Conservation (phyloP, 2,113 vertebrate genomes). For the Ascaphus truei region DNA sequence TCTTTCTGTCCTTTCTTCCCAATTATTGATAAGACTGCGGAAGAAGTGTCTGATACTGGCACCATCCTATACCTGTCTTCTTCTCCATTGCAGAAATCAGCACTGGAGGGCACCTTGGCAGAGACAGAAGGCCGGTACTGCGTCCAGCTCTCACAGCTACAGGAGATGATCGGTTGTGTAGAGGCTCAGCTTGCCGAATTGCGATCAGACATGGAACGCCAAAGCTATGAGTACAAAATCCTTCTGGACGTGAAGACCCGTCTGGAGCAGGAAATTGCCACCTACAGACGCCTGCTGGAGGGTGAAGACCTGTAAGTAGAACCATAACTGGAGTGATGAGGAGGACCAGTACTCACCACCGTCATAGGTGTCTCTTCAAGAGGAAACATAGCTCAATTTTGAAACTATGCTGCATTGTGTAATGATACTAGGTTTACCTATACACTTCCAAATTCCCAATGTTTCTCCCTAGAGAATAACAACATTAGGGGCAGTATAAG, state of each 20-base stretch:
- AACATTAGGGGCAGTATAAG: too few species aligned
- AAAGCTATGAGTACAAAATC: constrained; percentile 53
- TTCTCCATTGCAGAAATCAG: constrained; percentile 56
- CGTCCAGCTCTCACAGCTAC: constrained; percentile 50
- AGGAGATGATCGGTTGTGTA: constrained; percentile 56
- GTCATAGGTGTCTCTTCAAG: too few species aligned
- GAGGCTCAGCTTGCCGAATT: constrained; percentile 65
- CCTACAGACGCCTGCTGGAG: constrained; percentile 69
- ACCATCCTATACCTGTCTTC: not conserved
- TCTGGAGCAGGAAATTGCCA: constrained; percentile 70
- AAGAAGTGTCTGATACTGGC: too few species aligned
- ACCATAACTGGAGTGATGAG: too few species aligned
- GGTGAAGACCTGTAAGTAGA: too few species aligned
- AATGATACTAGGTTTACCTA: too few species aligned
- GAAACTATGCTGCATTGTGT: too few species aligned
- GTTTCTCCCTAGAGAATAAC: too few species aligned
- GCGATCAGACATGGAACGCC: constrained; percentile 53
- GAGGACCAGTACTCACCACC: too few species aligned
- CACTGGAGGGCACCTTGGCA: constrained; percentile 58
- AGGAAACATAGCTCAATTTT: too few species aligned
- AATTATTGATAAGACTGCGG: too few species aligned
- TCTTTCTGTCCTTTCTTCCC: not conserved
- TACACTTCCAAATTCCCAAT: too few species aligned
- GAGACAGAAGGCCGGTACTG: constrained; percentile 65
- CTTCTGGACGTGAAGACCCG: constrained; percentile 65